These are phyloP conservation scores for Hylaeus anthracinus DNA, from an alignment of 1,140 invertebrate species.

Conservation along the genomic window DNA sequence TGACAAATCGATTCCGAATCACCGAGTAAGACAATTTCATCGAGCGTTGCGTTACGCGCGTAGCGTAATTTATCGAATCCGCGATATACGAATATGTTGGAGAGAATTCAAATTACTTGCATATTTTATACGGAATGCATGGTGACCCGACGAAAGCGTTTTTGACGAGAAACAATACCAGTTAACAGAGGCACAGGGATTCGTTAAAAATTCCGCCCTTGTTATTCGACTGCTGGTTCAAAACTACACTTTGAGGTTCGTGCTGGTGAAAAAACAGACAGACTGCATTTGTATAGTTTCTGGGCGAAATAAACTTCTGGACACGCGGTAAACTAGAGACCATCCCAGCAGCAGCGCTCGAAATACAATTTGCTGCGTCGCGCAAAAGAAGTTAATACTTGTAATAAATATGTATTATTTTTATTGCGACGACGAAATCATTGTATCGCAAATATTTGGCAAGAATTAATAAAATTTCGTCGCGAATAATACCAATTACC, in stretches of 20 bases:
- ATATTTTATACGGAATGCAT: background rate
- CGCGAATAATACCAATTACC: too few species aligned
- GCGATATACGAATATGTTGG: background rate
- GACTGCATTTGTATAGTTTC: background rate
- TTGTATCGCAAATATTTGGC: too few species aligned
- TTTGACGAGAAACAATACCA: background rate
- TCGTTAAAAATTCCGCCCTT: slow-evolving; percentile 51
- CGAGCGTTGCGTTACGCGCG: background rate
- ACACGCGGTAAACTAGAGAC: background rate
- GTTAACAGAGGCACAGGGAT: slow-evolving; percentile 29
- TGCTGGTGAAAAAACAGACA: background rate
- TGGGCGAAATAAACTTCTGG: background rate
- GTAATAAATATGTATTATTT: background rate
- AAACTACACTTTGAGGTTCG: slow-evolving; percentile 10
- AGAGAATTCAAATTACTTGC: background rate
- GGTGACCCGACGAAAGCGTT: background rate
- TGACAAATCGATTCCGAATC: background rate
- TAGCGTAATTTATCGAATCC: slow-evolving; percentile 15
- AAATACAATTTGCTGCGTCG: background rate
- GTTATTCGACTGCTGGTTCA: slow-evolving; percentile 16
- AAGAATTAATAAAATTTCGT: too few species aligned
- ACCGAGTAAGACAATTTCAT: slow-evolving; percentile 11
- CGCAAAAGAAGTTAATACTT: background rate
- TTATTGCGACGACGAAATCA: too few species aligned
- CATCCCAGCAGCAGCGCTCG: background rate